Conservation (phyloP, 2,797 vertebrate genomes). For the Sciurus carolinensis region DNA sequence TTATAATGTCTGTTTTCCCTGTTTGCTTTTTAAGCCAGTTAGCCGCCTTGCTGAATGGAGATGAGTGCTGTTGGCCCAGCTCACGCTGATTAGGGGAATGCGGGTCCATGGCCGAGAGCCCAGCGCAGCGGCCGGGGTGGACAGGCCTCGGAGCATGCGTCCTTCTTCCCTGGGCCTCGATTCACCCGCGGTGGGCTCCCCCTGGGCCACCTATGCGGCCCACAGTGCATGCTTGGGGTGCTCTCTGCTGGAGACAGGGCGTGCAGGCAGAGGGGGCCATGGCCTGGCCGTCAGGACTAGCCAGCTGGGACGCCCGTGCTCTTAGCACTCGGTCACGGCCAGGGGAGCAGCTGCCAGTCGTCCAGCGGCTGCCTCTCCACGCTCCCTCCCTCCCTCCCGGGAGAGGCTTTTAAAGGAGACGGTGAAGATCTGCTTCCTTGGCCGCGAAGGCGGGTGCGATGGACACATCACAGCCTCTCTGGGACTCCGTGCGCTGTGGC, state of each 20-base stretch:
- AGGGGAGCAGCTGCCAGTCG: too few species aligned
- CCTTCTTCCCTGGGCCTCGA: not conserved
- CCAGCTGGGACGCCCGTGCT: not conserved
- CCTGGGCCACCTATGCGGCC: too few species aligned
- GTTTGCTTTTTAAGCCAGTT: not conserved
- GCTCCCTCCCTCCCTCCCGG: not conserved
- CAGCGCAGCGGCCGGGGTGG: not conserved
- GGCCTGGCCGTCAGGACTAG: not conserved
- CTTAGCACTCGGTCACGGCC: rapidly evolving
- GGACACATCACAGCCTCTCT: not conserved
- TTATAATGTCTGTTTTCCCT: not conserved
- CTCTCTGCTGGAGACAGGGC: not conserved
- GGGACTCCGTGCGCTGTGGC: not conserved
- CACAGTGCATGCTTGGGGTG: not conserved
- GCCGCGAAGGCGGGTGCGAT: not conserved
- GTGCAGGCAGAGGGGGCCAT: not conserved
- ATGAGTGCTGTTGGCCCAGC: not conserved
- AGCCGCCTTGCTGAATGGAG: not conserved
- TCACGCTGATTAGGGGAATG: not conserved
- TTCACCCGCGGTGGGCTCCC: not conserved
- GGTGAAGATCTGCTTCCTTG: not conserved
- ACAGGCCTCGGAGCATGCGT: not conserved
- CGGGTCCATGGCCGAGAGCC: not conserved
- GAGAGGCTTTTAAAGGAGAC: not conserved
- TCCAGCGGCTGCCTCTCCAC: not conserved